A percentile compares a stretch with the other conserved stretches of the same genome.
These are phyloP conservation scores for Anaspis maculata DNA, from an alignment of 2,888 invertebrate genomes.

Conservation along the genomic window DNA sequence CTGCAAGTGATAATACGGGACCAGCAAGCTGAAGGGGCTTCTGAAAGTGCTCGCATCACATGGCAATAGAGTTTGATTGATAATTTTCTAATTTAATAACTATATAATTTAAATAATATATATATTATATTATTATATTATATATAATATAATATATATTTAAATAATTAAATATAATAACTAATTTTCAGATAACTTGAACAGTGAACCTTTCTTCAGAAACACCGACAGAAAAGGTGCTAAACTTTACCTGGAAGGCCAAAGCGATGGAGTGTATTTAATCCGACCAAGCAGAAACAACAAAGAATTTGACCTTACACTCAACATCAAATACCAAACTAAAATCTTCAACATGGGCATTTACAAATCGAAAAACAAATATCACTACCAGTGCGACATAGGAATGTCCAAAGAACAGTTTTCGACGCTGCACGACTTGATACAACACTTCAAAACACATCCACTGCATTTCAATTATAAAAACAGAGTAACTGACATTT, in stretches of 20 bases:
- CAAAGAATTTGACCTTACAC: constrained; percentile 15
- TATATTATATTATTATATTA: no score
- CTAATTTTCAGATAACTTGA: constrained; percentile 19
- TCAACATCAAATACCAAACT: constrained; percentile 17
- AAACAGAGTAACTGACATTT: not conserved
- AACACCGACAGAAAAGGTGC: constrained; percentile 25
- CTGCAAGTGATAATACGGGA: no score
- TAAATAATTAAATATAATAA: no score
- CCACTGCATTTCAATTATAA: not conserved
- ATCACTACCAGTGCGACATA: constrained; percentile 15
- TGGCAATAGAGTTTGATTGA: no score
- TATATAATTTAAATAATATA: no score
- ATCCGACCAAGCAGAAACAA: constrained; percentile 19
- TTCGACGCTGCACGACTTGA: constrained; percentile 17
- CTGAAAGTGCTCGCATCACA: no score
- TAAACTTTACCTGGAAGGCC: constrained; percentile 15
- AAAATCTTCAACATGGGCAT: constrained; percentile 23
- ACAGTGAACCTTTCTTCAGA: constrained; percentile 20
- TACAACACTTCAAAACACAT: constrained; percentile 17
- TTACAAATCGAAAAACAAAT: constrained; percentile 12
- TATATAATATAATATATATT: no score
- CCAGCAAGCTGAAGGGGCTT: no score
- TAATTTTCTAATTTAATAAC: no score
- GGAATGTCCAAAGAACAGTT: constrained; percentile 18
- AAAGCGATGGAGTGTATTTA: constrained; percentile 22